These are phyloP conservation scores for Odontesthes bonariensis DNA, from an alignment of 2,113 vertebrate genomes.

Conservation along the genomic window DNA sequence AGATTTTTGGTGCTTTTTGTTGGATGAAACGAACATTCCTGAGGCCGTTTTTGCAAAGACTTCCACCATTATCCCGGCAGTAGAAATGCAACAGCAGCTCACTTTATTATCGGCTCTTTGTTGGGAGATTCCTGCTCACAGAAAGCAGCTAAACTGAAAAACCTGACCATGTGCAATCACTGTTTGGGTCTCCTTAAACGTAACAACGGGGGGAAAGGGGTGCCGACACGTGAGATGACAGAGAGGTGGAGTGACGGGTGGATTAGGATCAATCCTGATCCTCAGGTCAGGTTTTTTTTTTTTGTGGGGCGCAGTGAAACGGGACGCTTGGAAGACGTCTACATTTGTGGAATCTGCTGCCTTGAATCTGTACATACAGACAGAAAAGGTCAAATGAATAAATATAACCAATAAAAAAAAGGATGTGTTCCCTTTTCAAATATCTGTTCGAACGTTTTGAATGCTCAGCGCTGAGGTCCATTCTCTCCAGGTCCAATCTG, in stretches of 20 bases:
- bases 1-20: too few relatives aligned
- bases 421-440: too few relatives aligned
- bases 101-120: too few relatives aligned
- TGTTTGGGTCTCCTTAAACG: constrained; percentile 12
- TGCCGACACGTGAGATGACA: constrained; percentile 11
- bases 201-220: constrained; percentile 38
- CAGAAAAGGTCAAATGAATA: too few relatives aligned
- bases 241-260: neutral
- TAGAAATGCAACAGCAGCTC: accelerated
- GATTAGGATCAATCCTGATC: constrained; percentile 22
- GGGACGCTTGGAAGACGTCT: constrained; percentile 5
- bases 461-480: too few relatives aligned
- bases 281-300: constrained; percentile 16
- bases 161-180: neutral
- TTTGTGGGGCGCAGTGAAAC: neutral
- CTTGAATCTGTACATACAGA: too few relatives aligned
- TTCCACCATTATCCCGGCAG: neutral
- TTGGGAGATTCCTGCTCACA: neutral
- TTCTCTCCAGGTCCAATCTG: neutral
- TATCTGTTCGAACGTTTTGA: neutral
- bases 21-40: too few relatives aligned
- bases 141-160: neutral
- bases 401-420: too few relatives aligned
- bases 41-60: too few relatives aligned
- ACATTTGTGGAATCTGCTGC: neutral